phyloP scores from a whole-genome alignment of 2,797 vertebrate genomes.

The Hyperoplus immaculatus region DNA sequence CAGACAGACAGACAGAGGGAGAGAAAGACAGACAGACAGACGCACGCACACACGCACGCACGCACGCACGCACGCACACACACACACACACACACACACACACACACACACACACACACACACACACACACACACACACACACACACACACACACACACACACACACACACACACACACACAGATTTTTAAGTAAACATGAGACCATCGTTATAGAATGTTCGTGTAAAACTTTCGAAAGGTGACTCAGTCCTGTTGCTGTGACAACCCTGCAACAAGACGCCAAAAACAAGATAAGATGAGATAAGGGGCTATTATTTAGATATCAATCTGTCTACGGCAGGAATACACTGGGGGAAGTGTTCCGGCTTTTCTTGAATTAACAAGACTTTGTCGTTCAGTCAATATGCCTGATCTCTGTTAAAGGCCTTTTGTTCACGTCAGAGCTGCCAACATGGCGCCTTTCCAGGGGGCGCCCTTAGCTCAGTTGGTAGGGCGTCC shows the following conservation, averaged over 20 bases:
- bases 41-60: too few species aligned
- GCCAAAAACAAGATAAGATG: slow-evolving; percentile 13
- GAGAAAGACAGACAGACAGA: too few species aligned
- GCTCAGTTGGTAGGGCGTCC: too few species aligned
- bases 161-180: slow-evolving; percentile 9
- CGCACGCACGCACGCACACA: too few species aligned
- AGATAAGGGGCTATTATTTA: not conserved
- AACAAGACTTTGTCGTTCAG: too few species aligned
- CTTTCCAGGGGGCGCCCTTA: too few species aligned
- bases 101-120: slow-evolving; percentile 1
- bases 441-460: too few species aligned
- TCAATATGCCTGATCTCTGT: too few species aligned
- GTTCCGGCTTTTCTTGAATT: too few species aligned
- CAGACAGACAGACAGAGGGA: slow-evolving; percentile 14
- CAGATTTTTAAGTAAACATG: not conserved
- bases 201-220: not conserved
- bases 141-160: slow-evolving; percentile 42
- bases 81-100: slow-evolving; percentile 21
- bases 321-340: not conserved
- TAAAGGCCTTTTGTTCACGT: too few species aligned
- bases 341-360: too few species aligned
- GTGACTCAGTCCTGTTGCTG: not conserved
- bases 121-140: slow-evolving; percentile 29
- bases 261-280: not conserved
- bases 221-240: not conserved